Evolutionary conservation across 2,888 invertebrate species (phyloP), one percentile per base, ranked within the genome.

Genomic region (Lordiphosa fenestrarum): DNA sequence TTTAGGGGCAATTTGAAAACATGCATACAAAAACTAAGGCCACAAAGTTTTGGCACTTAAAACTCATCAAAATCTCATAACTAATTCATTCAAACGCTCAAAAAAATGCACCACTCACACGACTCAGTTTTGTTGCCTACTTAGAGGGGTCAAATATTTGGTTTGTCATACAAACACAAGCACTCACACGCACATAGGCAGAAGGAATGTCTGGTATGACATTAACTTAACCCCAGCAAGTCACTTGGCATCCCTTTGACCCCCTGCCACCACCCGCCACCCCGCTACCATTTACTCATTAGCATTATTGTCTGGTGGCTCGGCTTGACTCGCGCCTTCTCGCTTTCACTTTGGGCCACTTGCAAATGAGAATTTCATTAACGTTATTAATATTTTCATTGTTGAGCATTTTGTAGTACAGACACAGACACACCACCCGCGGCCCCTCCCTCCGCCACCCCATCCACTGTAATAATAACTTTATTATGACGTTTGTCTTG

Each of bases 311-410:
- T 73, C 66, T 53, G 53, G 54, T 53, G 57, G 41, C 36, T 12
- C 57, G 56, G 66, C 66, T 58, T 71, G 71, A 61, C 57, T 66
- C 59, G 38, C 49, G 54, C 33, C 39, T 37, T 47, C 57, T 48
- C 15, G 37, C 15, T 25, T 6, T 39, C 46, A 37, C 13, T 19
- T 30, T 42, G 6, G 30, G 7, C 21, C 35, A 40, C 48, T 47
- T 40, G 56, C 72, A 75, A 76, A 81, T 81, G 69, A 81, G 71
- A 71, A 77, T 77, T 82, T 77, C 77, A 77, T 77, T 77, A 77
- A 74, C 75, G 72, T 82, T 77, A 78, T 77, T 77, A 82, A 77
- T 78, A 77, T 77, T 78, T 78, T 65, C 83, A 77, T 77, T 70
- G 67, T 72, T 67, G 66, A 72, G 75, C 66, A 57, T 67, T 73